These are phyloP conservation scores for Rhopalosiphum padi DNA, from an alignment of 1,140 invertebrate genomes.

Conservation along the genomic window DNA sequence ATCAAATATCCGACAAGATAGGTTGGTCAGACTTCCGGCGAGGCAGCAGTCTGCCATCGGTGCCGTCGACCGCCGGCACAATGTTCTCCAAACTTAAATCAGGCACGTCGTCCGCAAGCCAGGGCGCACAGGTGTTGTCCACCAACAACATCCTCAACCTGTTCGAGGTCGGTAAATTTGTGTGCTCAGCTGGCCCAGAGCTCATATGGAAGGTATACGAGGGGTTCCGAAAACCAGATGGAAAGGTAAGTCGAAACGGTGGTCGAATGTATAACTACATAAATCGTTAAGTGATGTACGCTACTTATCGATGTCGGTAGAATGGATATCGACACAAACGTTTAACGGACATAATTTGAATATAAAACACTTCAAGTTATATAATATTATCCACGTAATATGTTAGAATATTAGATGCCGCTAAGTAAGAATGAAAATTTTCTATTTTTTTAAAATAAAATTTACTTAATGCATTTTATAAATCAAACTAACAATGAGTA, in stretches of 20 bases:
- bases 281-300: not conserved
- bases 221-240: constrained; percentile 85
- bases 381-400: too few species aligned
- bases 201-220: constrained; percentile 93
- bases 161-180: constrained; percentile 88
- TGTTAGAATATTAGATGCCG: too few species aligned
- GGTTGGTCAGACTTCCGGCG: constrained; percentile 55
- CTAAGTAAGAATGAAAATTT: not conserved
- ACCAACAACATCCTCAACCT: constrained; percentile 87
- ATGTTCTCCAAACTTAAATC: constrained; percentile 58
- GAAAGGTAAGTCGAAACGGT: constrained; percentile 78
- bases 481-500: not conserved
- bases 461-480: not conserved
- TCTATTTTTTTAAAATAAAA: not conserved
- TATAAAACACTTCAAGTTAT: not conserved
- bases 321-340: not conserved
- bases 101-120: constrained; percentile 47
- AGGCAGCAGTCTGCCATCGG: constrained; percentile 55
- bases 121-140: constrained; percentile 71
- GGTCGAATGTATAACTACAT: not conserved
- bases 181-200: constrained; percentile 88
- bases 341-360: not conserved
- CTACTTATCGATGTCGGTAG: not conserved
- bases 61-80: constrained; percentile 33
- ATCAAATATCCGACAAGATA: constrained; percentile 32